Conservation (phyloP, 2,888 invertebrate genomes). For the Seira musarum region DNA sequence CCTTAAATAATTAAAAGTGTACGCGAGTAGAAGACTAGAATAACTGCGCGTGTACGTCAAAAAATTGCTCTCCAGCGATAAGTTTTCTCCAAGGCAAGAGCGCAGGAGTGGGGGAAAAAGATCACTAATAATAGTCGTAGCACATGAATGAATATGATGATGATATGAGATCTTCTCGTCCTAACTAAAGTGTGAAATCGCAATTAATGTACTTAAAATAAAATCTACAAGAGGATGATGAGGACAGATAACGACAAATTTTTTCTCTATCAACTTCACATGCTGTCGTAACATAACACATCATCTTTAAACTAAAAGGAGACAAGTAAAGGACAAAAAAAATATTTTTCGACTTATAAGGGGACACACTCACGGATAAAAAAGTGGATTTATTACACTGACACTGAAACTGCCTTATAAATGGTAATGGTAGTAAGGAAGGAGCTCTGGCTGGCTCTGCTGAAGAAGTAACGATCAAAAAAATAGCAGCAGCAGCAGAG, state of each 20-base stretch:
- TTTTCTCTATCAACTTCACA: too few species aligned
- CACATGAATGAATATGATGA: too few species aligned
- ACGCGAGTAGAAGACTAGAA: neutral
- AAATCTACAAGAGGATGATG: too few species aligned
- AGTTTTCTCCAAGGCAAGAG: constrained; percentile 6
- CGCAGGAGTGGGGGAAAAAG: neutral
- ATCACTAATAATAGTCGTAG: neutral
- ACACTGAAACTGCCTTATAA: constrained; percentile 28
- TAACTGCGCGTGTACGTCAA: too few species aligned
- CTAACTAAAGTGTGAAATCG: too few species aligned
- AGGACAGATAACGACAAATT: too few species aligned
- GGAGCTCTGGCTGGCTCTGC: constrained; percentile 14
- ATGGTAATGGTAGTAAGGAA: constrained; percentile 38
- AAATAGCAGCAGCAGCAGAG: neutral
- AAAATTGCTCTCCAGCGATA: neutral
- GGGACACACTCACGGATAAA: neutral
- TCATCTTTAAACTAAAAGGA: constrained; percentile 4
- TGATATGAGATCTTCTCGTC: too few species aligned
- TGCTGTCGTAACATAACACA: neutral
- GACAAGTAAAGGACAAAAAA: constrained; percentile 27
- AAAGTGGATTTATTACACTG: constrained; percentile 34
- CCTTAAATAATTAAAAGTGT: neutral
- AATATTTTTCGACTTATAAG: neutral
- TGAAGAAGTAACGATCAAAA: constrained; percentile 12
- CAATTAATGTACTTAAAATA: too few species aligned